These are phyloP conservation scores for Microcebus lehilahytsara DNA, from an alignment of 2,113 vertebrate species.

Conservation along the genomic window DNA sequence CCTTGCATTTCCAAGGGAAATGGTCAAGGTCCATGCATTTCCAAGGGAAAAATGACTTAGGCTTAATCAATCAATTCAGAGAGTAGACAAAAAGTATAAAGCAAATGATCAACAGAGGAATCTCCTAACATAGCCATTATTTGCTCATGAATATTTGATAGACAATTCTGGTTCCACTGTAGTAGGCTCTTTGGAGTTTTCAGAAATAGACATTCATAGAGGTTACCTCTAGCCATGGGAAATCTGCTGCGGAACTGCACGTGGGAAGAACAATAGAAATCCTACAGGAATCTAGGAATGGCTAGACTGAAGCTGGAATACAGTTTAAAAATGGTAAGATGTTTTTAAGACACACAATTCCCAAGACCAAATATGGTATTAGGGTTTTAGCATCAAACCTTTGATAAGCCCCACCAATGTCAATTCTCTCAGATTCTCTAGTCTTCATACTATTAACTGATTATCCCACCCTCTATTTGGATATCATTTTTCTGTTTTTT, in stretches of 20 bases:
- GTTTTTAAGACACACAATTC: neutral
- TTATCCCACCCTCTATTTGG: neutral
- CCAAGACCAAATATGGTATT: neutral
- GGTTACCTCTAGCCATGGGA: neutral
- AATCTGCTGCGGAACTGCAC: neutral
- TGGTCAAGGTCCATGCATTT: neutral
- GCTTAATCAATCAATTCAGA: neutral
- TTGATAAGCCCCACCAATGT: neutral
- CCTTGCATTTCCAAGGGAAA: conserved; percentile 6
- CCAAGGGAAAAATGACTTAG: neutral
- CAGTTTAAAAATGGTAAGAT: neutral
- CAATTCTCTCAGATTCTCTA: neutral
- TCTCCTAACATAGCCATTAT: neutral
- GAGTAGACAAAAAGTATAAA: conserved; percentile 11
- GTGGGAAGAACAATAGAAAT: neutral
- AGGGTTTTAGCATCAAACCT: neutral
- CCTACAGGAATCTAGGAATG: neutral
- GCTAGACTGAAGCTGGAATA: neutral
- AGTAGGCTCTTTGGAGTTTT: neutral
- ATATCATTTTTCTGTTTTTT: neutral
- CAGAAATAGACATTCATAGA: neutral
- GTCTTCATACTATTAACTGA: neutral
- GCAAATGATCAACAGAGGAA: conserved; percentile 10
- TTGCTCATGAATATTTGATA: conserved; percentile 39
- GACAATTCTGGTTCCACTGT: neutral